These are phyloP conservation scores for Ameiurus melas DNA, from an alignment of 2,113 vertebrate species.

Conservation along the genomic window DNA sequence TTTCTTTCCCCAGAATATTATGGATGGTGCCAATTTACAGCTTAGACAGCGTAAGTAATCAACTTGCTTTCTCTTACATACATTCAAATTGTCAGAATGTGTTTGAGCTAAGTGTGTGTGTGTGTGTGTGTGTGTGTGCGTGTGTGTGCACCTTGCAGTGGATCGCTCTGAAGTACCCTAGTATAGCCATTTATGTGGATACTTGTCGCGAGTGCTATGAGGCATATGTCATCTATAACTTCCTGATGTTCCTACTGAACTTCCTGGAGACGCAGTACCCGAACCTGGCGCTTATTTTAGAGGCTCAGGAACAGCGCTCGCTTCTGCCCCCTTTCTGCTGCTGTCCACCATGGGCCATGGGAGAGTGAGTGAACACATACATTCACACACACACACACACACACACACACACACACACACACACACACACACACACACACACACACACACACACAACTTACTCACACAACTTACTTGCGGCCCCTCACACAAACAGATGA, in stretches of 20 bases:
- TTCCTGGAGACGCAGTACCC: constrained; percentile 92
- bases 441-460: too few species aligned
- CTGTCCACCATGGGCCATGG: constrained; percentile 95
- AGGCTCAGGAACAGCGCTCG: constrained; percentile 92
- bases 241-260: constrained; percentile 95
- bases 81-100: not conserved
- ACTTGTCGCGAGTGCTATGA: constrained; percentile 98
- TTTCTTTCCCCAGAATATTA: constrained; percentile 79
- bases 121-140: not conserved
- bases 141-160: constrained; percentile 72
- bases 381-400: not conserved
- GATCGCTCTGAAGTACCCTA: constrained; percentile 92
- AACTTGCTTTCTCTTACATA: too few species aligned
- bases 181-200: constrained; percentile 96
- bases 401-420: too few species aligned
- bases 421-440: too few species aligned
- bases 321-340: constrained; percentile 93
- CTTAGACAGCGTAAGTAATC: constrained; percentile 92
- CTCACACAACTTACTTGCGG: too few species aligned
- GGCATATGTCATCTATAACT: constrained; percentile 98
- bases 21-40: constrained; percentile 99
- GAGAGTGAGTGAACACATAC: constrained; percentile 84
- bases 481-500: too few species aligned
- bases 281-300: constrained; percentile 89
- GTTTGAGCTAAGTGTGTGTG: not conserved